A percentile compares a stretch with the other conserved stretches of the same genome.
phyloP scores from a whole-genome alignment of 2,113 vertebrate species.

The Catharus fuscescens region DNA sequence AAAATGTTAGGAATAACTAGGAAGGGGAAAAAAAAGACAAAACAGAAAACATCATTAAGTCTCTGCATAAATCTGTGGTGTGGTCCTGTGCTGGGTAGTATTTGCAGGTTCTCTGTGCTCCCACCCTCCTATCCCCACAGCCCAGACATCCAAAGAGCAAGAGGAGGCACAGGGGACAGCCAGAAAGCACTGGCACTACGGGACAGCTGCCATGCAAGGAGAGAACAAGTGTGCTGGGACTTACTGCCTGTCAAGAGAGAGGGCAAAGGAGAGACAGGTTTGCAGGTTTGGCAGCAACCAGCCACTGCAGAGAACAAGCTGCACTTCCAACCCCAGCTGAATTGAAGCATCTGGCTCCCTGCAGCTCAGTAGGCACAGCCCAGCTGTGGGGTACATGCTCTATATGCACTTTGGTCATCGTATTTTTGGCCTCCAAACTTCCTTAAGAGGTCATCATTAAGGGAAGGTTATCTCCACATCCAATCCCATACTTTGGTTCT shows the following conservation, averaged over 20 bases:
- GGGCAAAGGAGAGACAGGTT: neutral
- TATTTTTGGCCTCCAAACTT: neutral
- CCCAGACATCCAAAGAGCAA: neutral
- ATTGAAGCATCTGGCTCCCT: neutral
- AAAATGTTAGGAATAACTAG: constrained; percentile 30
- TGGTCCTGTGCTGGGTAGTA: neutral
- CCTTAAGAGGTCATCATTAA: neutral
- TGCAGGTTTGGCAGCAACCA: neutral
- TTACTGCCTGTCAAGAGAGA: neutral
- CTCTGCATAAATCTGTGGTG: neutral
- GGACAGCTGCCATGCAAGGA: neutral
- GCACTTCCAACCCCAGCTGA: neutral
- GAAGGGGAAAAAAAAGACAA: neutral
- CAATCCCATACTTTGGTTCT: neutral
- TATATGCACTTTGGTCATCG: neutral
- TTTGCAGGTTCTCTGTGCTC: neutral
- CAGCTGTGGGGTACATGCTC: neutral
- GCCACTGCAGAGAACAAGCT: accelerated
- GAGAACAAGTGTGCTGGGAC: neutral
- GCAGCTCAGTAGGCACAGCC: neutral
- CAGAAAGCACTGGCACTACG: neutral
- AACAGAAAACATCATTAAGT: neutral
- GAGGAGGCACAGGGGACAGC: neutral
- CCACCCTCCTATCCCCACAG: neutral
- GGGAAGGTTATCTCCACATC: neutral